These are phyloP conservation scores for Catotricha subobsoleta DNA, from an alignment of 2,888 invertebrate species.

Conservation along the genomic window DNA sequence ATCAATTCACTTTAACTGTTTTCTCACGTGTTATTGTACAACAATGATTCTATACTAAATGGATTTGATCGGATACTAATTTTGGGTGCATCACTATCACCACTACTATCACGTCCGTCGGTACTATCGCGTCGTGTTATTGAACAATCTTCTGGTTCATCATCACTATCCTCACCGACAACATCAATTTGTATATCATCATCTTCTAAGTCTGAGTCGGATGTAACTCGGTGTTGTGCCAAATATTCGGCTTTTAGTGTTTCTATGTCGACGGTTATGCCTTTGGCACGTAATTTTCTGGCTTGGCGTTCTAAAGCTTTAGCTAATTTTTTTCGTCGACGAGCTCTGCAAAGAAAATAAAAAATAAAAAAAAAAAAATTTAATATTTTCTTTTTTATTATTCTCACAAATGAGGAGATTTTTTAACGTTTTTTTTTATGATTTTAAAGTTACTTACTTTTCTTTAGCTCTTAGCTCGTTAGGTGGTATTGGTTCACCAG, in stretches of 20 bases:
- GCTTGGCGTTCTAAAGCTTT: slow-evolving; percentile 87
- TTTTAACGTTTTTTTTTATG: slow-evolving; percentile 1
- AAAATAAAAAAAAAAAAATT: background rate
- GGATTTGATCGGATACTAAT: slow-evolving; percentile 50
- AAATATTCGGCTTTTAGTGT: slow-evolving; percentile 72
- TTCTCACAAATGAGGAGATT: background rate
- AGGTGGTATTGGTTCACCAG: slow-evolving; percentile 90
- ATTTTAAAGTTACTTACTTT: slow-evolving; percentile 35
- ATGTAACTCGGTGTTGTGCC: slow-evolving; percentile 51
- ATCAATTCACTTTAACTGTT: too few relatives aligned
- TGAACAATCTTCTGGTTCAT: slow-evolving; percentile 46
- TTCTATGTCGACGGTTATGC: slow-evolving; percentile 74
- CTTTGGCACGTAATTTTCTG: slow-evolving; percentile 77
- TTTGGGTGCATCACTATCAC: slow-evolving; percentile 39
- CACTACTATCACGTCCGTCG: slow-evolving; percentile 25
- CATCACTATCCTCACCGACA: slow-evolving; percentile 60
- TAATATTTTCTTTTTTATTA: background rate
- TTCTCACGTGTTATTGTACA: slow-evolving; percentile 37
- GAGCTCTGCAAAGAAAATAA: slow-evolving; percentile 37
- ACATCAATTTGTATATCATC: slow-evolving; percentile 67
- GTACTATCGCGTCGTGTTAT: slow-evolving; percentile 25
- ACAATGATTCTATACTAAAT: slow-evolving; percentile 76
- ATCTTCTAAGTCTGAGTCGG: slow-evolving; percentile 41
- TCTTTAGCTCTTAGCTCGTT: slow-evolving; percentile 73
- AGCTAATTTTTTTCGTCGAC: slow-evolving; percentile 76